Evolutionary conservation across 2,888 invertebrate species (phyloP).

Genomic region (Tinea pellionella): DNA sequence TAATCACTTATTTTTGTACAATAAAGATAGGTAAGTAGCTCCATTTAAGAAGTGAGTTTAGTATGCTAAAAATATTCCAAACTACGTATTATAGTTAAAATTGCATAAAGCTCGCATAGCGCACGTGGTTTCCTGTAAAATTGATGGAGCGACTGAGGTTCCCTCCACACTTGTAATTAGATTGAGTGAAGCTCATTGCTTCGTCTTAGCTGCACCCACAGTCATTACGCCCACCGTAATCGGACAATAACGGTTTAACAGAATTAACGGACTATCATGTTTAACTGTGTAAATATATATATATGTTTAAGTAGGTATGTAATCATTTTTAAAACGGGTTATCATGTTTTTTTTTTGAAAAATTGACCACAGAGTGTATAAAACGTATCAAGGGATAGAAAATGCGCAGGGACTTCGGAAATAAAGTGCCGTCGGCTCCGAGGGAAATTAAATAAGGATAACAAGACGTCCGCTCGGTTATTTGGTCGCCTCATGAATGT

Average conservation of each 20-base stretch:
- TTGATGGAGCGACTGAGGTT: constrained; percentile 15
- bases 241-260: constrained; percentile 41
- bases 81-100: background rate
- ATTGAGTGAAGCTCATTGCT: constrained; percentile 32
- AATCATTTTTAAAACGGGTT: too few species aligned
- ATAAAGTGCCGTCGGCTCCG: constrained; percentile 16
- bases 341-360: too few species aligned
- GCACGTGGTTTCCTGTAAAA: background rate
- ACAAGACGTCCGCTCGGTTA: constrained; percentile 19
- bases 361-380: background rate
- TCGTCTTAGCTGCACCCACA: constrained; percentile 5
- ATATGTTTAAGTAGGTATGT: background rate
- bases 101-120: constrained; percentile 7
- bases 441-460: constrained; percentile 23
- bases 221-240: constrained; percentile 28
- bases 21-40: too few species aligned
- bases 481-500: constrained; percentile 19
- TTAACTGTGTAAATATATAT: background rate
- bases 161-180: constrained; percentile 63
- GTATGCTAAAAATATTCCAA: too few species aligned
- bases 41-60: too few species aligned
- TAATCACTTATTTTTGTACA: background rate
- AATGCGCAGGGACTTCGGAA: constrained; percentile 12
- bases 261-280: background rate
- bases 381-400: background rate